These are phyloP conservation scores for Saccopteryx leptura DNA, from an alignment of 2,113 vertebrate species.

Conservation along the genomic window DNA sequence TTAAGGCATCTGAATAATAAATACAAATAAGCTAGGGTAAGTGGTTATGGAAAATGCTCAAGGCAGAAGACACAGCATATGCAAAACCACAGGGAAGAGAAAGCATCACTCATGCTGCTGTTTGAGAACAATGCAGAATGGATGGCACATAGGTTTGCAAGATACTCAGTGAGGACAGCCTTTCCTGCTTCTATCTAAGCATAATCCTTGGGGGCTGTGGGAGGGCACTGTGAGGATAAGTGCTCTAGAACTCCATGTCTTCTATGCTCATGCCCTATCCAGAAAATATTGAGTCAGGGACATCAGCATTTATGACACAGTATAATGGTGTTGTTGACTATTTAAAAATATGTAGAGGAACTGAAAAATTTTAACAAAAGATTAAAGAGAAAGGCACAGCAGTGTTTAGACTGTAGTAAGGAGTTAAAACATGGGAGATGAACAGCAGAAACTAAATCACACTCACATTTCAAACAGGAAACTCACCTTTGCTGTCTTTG, in stretches of 20 bases:
- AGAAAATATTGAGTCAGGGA: not conserved
- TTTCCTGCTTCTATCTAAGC: not conserved
- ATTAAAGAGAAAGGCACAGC: not conserved
- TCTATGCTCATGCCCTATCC: not conserved
- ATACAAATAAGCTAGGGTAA: not conserved
- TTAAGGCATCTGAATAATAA: not conserved
- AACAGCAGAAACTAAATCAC: not conserved
- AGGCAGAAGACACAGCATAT: not conserved
- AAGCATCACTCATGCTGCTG: not conserved
- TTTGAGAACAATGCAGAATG: not conserved
- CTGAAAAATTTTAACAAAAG: not conserved
- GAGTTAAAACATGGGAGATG: not conserved
- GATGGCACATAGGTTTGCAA: not conserved
- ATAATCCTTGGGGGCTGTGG: not conserved
- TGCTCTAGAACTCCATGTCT: not conserved
- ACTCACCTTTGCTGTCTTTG: not conserved
- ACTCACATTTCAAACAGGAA: not conserved
- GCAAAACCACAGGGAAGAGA: not conserved
- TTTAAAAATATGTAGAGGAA: not conserved
- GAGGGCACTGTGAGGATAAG: not conserved
- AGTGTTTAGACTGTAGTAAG: not conserved
- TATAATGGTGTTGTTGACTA: not conserved
- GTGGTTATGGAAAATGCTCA: not conserved
- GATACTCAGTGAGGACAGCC: fast-evolving
- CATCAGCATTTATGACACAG: not conserved